Evolutionary conservation across 92 coral and sea anemone species (phyloP), one percentile per base, ranked within the genome.

Genomic region (Phenganax subtilis): DNA sequence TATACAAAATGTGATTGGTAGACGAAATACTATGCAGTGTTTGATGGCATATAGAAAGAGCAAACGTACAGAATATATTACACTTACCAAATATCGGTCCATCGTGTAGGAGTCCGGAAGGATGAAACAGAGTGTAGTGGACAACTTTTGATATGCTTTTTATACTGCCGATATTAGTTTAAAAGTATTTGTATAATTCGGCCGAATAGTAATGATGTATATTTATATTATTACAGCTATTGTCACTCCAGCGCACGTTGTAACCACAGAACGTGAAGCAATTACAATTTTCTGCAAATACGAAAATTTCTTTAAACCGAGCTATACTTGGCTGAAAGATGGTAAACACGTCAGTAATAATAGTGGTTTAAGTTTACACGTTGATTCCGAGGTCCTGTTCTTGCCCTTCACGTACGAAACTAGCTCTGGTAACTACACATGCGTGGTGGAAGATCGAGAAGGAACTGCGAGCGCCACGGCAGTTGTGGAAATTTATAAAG

Each of bases 351-450:
- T 87, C 1, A 69, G 9, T 12, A 80, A 16, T 3, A 8, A 29
- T 61, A 84, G 82, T 67, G 30, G 90, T 25, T 54, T 54, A 11
- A 51, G 80, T 11, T 12, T 60, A 10, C 30, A 11, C 15, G 25
- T 71, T 28, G 28, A 75, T 10, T 11, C 53, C 16, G 88, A 88
- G 14, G 81, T 79, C 10, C 44, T 93, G 81, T 58, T 67, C 8
- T 73, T 93, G 65, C 62, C 81, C 4, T 37, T 62, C 47, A 89
- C 91, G 31, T 73, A 80, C 27, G 9, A 14, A 0, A 27, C 29
- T 10, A 82, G 84, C n/a, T 57, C 80, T 12, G 97, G 92, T 11
- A 51, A 37, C 16, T 93, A 91, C 77, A 84, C 90, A n/a, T 93
- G 97, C 85, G 54, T 37, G 7, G 98, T 88, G 6, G 37, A 54